Base-by-base conservation (phyloP, 2,113 vertebrate species). In the Zosterops pallidus region DNA sequence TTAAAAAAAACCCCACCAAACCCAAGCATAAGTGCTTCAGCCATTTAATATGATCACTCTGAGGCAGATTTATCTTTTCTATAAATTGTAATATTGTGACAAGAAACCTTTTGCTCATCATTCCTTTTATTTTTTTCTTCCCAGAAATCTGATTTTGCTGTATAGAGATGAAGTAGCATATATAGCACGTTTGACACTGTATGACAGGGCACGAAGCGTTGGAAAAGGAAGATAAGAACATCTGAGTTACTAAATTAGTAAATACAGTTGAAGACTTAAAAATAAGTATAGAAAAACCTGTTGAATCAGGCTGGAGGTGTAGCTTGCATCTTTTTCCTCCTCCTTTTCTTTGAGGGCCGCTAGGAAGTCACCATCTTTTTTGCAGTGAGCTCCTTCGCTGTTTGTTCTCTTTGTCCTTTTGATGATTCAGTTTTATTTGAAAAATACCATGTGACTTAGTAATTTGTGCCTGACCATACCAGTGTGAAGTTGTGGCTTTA, bases 381-480 rank as follows among this genome's bases (percentile, higher is more conserved):
- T 95, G 81, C 83, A 75, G 82, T 37, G 60, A 90, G 89, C 92
- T 90, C 22, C 83, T 93, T 92, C 0, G 6, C 93, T 89, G 47
- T 81, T 93, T 96, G 80, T 90, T 97, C 77, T 79, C 87, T 95
- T 95, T 95, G 93, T 96, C 94, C 92, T 93, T 96, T 92, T 2
- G 21, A 80, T 94, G 88, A 96, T 97, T 93, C 91, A 94, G 84
- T 95, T 97, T 96, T 94, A 93, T 93, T 93, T 96, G 83, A 96
- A 94, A 97, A 93, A 95, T 93, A 83, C 82, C 85, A 86, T 5
- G 94, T 95, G 92, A 96, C 92, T 95, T 92, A 64, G 75, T 94
- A 96, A 82, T 86, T 96, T 93, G 90, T 95, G 59, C 91, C 94
- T 94, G 84, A 67, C 87, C 63, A 60, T 50, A 57, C 86, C 69